Percentiles rank a stretch among this genome's conserved stretches.
These are phyloP conservation scores for Merluccius polli DNA, from an alignment of 2,797 vertebrate species.

Conservation along the genomic window DNA sequence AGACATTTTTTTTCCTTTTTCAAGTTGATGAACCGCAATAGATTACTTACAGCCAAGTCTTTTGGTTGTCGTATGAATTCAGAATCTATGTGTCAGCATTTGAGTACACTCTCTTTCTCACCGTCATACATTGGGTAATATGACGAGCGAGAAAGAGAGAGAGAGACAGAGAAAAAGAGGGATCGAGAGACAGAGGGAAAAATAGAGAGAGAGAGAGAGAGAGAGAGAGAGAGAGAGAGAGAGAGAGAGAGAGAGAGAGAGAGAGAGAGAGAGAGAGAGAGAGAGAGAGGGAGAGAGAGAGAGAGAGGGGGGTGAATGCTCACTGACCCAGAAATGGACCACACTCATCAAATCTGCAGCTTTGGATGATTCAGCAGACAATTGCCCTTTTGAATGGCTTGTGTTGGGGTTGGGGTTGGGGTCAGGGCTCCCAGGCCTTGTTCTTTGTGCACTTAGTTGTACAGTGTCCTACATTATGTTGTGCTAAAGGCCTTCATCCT, in stretches of 20 bases:
- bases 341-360: conserved; percentile 73
- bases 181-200: neutral
- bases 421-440: neutral
- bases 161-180: neutral
- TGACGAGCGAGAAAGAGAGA: neutral
- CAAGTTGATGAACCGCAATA: conserved; percentile 1
- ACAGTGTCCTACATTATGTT: conserved; percentile 9
- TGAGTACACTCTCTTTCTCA: conserved; percentile 27
- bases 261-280: neutral
- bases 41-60: conserved; percentile 57
- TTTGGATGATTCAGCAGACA: conserved; percentile 69
- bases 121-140: neutral
- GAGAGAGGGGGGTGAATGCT: conserved; percentile 41
- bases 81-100: conserved; percentile 41
- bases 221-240: neutral
- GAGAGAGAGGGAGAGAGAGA: no score
- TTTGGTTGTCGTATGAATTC: conserved; percentile 29
- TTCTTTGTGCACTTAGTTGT: conserved; percentile 2
- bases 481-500: neutral
- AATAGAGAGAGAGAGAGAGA: neutral
- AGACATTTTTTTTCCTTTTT: neutral
- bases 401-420: neutral
- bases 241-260: neutral
- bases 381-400: conserved; percentile 50
- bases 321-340: conserved; percentile 75